Percentiles rank a stretch among this genome's conserved stretches.
These are phyloP conservation scores for Anastrepha obliqua DNA, from an alignment of 1,140 invertebrate species.

Conservation along the genomic window DNA sequence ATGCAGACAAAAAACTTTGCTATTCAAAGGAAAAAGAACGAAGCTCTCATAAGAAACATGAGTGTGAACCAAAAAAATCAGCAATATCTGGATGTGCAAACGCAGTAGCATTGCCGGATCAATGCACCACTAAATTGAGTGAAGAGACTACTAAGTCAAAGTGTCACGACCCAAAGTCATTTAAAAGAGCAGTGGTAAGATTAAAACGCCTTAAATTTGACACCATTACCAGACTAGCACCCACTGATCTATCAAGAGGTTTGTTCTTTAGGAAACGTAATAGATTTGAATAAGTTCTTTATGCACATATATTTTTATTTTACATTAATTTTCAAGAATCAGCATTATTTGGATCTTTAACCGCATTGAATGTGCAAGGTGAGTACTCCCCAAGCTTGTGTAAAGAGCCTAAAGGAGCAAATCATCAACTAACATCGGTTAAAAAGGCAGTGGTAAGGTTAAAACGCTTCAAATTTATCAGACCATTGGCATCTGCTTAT, in stretches of 20 bases:
- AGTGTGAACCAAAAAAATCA: background rate
- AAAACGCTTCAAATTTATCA: too few species aligned
- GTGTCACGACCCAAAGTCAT: background rate
- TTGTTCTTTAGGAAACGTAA: background rate
- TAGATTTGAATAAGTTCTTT: background rate
- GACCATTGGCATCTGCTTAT: too few species aligned
- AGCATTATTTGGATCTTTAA: background rate
- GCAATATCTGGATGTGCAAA: background rate
- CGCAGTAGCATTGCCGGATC: slow-evolving; percentile 23
- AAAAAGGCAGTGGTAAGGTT: too few species aligned
- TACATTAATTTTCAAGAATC: background rate
- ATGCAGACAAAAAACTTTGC: background rate
- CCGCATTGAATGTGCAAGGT: background rate
- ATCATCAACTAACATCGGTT: too few species aligned
- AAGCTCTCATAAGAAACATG: background rate
- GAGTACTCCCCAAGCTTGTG: background rate
- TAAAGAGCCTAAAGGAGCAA: background rate
- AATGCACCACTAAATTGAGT: background rate
- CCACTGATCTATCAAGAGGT: background rate
- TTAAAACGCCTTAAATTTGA: background rate
- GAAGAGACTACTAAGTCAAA: background rate
- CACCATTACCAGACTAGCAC: background rate
- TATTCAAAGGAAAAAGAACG: background rate
- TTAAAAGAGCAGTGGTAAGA: background rate
- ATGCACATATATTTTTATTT: background rate